Evolutionary conservation across 2,888 invertebrate genomes (phyloP).

Genomic region (Ophioninae sp.): DNA sequence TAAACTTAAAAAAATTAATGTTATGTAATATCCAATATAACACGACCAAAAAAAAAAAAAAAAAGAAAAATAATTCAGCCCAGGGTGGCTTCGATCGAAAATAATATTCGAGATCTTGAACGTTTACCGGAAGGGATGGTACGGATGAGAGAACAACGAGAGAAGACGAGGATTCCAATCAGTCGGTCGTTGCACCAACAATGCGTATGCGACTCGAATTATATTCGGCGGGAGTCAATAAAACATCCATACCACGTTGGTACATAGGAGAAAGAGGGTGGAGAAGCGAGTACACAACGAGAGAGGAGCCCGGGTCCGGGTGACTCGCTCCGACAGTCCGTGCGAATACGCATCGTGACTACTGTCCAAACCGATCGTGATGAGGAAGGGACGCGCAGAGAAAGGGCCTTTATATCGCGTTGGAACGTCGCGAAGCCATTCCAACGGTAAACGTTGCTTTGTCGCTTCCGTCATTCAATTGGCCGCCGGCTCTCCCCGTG

Average conservation of each 20-base stretch:
- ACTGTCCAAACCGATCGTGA: slow-evolving; percentile 42
- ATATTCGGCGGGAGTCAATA: slow-evolving; percentile 49
- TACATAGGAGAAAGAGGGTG: slow-evolving; percentile 24
- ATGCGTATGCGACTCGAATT: slow-evolving; percentile 51
- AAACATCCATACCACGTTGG: slow-evolving; percentile 48
- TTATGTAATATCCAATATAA: too few relatives aligned
- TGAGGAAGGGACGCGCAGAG: neutral
- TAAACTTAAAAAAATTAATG: too few relatives aligned
- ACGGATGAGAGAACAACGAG: neutral
- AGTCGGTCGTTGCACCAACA: slow-evolving; percentile 31
- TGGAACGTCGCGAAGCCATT: slow-evolving; percentile 43
- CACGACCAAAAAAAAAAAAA: too few relatives aligned
- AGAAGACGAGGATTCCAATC: slow-evolving; percentile 38
- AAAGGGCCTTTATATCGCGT: slow-evolving; percentile 53
- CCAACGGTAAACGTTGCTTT: slow-evolving; percentile 51
- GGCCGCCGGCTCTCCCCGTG: slow-evolving; percentile 9
- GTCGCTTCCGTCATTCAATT: slow-evolving; percentile 43
- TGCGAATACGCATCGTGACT: slow-evolving; percentile 44
- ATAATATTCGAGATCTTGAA: neutral
- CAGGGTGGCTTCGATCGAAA: neutral
- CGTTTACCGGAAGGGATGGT: neutral
- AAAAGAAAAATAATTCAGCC: too few relatives aligned
- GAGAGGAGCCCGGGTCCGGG: neutral
- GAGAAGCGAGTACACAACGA: neutral
- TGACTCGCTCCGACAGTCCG: neutral